phyloP scores from a whole-genome alignment of 1,140 invertebrate genomes.

The Meteorus sp. region DNA sequence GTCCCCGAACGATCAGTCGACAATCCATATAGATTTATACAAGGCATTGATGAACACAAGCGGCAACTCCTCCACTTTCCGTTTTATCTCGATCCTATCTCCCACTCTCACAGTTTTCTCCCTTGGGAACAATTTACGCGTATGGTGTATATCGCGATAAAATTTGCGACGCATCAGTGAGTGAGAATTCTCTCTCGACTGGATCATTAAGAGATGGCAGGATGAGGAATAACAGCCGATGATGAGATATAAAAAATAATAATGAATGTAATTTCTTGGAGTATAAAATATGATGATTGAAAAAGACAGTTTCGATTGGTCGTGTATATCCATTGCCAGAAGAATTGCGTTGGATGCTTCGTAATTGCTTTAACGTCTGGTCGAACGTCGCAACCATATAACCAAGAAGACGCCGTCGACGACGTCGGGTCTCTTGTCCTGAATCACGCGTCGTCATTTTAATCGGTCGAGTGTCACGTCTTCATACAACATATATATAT shows the following conservation, averaged over 20 bases:
- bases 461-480: constrained; percentile 26
- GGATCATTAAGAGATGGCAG: not conserved
- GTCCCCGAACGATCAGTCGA: constrained; percentile 34
- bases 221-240: no score
- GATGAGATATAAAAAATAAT: no score
- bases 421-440: constrained; percentile 1
- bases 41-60: constrained; percentile 24
- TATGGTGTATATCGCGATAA: constrained; percentile 23
- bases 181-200: constrained; percentile 11
- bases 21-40: constrained; percentile 21
- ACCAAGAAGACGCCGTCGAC: constrained; percentile 13
- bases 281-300: not conserved
- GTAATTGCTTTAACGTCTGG: constrained; percentile 19
- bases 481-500: constrained; percentile 25
- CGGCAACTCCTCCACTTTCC: constrained; percentile 28
- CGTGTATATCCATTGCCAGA: not conserved
- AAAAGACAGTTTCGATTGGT: constrained; percentile 16
- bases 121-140: constrained; percentile 20
- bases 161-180: constrained; percentile 14
- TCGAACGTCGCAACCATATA: constrained; percentile 10
- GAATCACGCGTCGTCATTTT: constrained; percentile 32
- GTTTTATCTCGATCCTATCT: not conserved
- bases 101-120: not conserved
- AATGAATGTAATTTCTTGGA: no score
- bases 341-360: constrained; percentile 1